Conservation (phyloP, 2,888 invertebrate species). For the Sinohyriopsis cumingii region DNA sequence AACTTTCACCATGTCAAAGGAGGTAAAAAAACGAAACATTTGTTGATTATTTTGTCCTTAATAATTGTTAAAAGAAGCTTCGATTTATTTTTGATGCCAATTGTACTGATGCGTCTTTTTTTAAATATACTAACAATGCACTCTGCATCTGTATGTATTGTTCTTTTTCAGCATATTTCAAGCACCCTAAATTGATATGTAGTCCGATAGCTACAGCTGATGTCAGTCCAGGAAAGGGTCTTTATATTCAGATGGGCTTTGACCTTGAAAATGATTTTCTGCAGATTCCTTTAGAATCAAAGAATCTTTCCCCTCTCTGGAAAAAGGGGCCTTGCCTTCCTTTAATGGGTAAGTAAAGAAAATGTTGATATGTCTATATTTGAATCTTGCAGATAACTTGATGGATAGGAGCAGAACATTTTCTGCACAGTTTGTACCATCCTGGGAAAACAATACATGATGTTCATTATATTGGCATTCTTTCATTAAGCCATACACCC, state of each 20-base stretch:
- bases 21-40: no score
- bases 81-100: no score
- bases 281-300: conserved; percentile 55
- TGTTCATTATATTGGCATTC: no score
- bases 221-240: conserved; percentile 52
- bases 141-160: no score
- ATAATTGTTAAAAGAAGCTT: no score
- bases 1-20: no score
- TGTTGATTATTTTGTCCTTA: no score
- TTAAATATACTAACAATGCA: no score
- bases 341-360: conserved; percentile 58
- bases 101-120: no score
- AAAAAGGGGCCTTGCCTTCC: conserved; percentile 53
- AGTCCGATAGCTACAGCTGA: conserved; percentile 52
- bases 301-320: conserved; percentile 52
- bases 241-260: conserved; percentile 61
- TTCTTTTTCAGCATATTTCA: conserved; percentile 60
- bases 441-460: no score
- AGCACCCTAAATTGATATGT: conserved; percentile 62
- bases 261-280: conserved; percentile 48
- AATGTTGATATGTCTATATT: not conserved
- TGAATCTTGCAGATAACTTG: not conserved
- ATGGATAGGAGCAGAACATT: not conserved
- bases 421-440: no score
- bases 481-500: no score